These are phyloP conservation scores for Dusona sp. DNA, from an alignment of 2,888 invertebrate genomes.

Conservation along the genomic window DNA sequence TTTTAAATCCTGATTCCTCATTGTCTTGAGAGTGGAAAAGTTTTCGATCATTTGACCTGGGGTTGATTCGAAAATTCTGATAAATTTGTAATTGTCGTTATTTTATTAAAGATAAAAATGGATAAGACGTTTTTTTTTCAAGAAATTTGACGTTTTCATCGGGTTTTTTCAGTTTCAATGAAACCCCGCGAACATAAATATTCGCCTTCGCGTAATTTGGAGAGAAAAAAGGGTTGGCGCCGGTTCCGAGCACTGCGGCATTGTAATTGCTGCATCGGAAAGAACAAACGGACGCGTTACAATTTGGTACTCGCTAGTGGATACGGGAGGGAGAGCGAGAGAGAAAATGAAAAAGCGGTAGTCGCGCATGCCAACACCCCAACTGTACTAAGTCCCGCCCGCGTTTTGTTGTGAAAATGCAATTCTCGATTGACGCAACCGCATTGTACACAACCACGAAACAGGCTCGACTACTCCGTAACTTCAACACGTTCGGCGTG, in stretches of 20 bases:
- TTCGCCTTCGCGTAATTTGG: not conserved
- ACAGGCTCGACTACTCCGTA: not conserved
- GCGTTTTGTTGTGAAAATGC: conserved; percentile 53
- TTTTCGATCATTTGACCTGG: not conserved
- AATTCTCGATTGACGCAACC: conserved; percentile 63
- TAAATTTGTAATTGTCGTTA: not conserved
- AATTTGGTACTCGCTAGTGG: conserved; percentile 10
- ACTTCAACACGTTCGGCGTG: not conserved
- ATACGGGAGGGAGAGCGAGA: conserved; percentile 8
- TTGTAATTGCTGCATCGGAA: conserved; percentile 28
- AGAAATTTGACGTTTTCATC: too few relatives aligned
- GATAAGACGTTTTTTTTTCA: too few relatives aligned
- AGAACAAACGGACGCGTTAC: conserved; percentile 27
- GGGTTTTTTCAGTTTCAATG: not conserved
- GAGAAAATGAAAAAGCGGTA: not conserved
- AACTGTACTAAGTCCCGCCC: conserved; percentile 43
- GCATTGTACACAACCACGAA: not conserved
- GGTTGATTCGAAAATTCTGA: not conserved
- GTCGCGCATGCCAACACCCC: conserved; percentile 57
- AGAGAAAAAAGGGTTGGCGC: conserved; percentile 45
- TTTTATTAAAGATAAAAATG: too few relatives aligned
- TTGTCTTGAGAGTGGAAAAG: not conserved
- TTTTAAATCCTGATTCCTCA: not conserved
- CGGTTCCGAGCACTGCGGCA: conserved; percentile 51
- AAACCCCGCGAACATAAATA: not conserved